Conservation (phyloP, 2,113 vertebrate genomes). For the Microcebus murinus region DNA sequence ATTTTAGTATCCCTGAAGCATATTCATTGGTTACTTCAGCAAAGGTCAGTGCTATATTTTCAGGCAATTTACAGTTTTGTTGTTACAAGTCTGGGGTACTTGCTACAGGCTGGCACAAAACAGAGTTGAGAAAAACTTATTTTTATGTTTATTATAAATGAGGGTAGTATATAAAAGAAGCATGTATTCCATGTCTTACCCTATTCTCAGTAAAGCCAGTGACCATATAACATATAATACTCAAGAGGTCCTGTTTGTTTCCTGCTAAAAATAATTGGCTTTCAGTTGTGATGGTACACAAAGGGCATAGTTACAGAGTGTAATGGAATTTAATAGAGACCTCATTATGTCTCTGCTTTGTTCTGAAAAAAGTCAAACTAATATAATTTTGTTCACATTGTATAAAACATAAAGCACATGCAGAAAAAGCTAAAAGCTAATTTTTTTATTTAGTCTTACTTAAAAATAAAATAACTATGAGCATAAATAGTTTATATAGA, state of each 20-base stretch:
- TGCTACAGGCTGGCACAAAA: conserved; percentile 4
- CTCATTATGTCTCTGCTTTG: neutral
- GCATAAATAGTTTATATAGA: neutral
- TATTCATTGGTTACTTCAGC: conserved; percentile 47
- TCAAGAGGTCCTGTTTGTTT: neutral
- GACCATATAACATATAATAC: neutral
- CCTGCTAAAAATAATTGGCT: conserved; percentile 59
- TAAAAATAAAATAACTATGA: conserved; percentile 16
- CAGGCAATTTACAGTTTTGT: conserved; percentile 54
- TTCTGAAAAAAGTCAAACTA: neutral
- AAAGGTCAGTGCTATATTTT: conserved; percentile 63
- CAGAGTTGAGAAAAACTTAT: neutral
- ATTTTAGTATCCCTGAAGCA: conserved; percentile 46
- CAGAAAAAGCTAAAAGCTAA: conserved; percentile 8
- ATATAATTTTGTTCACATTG: neutral
- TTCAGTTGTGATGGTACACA: conserved; percentile 6
- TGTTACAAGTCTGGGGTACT: neutral
- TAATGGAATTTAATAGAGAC: neutral
- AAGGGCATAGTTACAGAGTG: neutral
- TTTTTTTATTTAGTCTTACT: neutral
- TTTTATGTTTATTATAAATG: conserved; percentile 28
- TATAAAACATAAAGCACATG: neutral
- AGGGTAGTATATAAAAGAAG: neutral
- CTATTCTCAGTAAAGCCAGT: conserved; percentile 41
- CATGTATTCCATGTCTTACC: neutral